These are phyloP conservation scores for Eustalomyia histrio DNA, from an alignment of 2,888 invertebrate genomes.

Conservation along the genomic window DNA sequence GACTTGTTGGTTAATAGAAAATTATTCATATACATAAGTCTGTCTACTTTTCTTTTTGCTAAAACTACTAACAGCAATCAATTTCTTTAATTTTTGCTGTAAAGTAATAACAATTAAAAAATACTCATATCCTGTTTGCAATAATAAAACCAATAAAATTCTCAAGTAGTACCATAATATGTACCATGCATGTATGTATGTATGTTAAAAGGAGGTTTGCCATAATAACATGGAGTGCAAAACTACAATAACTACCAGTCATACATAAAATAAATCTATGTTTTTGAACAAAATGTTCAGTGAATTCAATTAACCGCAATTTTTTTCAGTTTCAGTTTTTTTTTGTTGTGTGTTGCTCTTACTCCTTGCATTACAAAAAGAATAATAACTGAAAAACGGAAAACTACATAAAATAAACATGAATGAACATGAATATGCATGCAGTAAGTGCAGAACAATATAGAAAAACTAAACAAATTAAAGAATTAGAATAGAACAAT, in stretches of 20 bases:
- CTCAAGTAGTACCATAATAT: neutral
- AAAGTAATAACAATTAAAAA: constrained; percentile 58
- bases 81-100: constrained; percentile 17
- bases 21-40: neutral
- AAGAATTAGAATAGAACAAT: constrained; percentile 54
- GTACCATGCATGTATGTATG: neutral
- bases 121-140: constrained; percentile 49
- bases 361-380: constrained; percentile 23
- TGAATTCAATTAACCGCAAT: constrained; percentile 65
- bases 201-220: constrained; percentile 17
- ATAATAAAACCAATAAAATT: constrained; percentile 57
- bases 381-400: constrained; percentile 30
- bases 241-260: constrained; percentile 14
- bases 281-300: constrained; percentile 46
- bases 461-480: constrained; percentile 50
- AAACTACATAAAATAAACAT: constrained; percentile 42
- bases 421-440: constrained; percentile 47
- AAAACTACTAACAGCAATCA: neutral
- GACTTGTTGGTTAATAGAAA: neutral
- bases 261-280: constrained; percentile 13
- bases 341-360: neutral
- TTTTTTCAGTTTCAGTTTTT: constrained; percentile 14
- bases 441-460: constrained; percentile 11
- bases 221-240: constrained; percentile 30
- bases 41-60: neutral